Percentiles rank a stretch among this genome's conserved stretches.
phyloP scores from a whole-genome alignment of 1,140 invertebrate genomes.

The Bombus breviceps region DNA sequence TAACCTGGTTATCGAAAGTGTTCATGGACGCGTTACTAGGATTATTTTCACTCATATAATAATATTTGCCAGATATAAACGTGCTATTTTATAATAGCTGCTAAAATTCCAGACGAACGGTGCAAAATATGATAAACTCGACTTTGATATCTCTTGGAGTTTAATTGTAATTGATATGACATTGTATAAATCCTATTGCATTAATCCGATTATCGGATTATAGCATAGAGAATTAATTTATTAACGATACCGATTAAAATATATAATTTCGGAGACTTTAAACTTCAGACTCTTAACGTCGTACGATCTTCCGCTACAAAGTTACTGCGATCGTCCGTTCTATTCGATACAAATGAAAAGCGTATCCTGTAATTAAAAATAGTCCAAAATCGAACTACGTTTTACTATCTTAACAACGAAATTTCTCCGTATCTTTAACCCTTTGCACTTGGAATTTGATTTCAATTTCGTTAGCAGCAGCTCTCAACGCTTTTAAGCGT shows the following conservation, averaged over 20 bases:
- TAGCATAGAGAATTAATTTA: not conserved
- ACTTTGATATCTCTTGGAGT: not conserved
- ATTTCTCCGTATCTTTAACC: no score
- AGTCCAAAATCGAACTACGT: no score
- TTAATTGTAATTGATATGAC: not conserved
- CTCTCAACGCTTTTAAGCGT: fast-evolving
- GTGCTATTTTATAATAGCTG: not conserved
- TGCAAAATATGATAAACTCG: not conserved
- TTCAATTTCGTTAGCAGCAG: no score
- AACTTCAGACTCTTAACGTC: not conserved
- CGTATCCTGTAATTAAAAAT: no score
- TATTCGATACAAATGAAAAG: no score
- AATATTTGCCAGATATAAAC: not conserved
- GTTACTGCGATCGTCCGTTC: no score
- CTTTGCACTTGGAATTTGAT: no score
- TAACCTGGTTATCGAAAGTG: not conserved
- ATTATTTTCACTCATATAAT: not conserved
- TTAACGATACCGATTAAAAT: not conserved
- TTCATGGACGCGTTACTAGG: not conserved
- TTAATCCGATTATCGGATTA: not conserved
- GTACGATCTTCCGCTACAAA: no score
- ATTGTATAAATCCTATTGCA: not conserved
- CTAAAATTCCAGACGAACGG: not conserved
- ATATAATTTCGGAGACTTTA: no score
- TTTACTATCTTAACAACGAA: fast-evolving